Conservation (phyloP, 2,888 invertebrate species). For the Philopedon plagiatum region DNA sequence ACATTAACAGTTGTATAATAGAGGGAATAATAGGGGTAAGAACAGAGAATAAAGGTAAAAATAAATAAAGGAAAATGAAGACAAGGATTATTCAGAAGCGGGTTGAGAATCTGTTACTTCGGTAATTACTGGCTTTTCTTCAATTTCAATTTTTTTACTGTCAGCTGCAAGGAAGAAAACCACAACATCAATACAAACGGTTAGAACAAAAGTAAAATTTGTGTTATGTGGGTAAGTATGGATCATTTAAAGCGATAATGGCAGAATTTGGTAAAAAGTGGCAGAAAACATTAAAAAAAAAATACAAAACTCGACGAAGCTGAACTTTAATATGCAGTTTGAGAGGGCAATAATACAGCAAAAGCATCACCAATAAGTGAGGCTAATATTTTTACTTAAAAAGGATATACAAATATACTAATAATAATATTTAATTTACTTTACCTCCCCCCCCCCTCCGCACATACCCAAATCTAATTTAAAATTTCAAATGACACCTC, state of each 20-base stretch:
- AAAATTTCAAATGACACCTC: too few species aligned
- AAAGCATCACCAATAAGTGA: too few species aligned
- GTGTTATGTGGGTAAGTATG: slow-evolving; percentile 2
- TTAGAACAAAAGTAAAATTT: slow-evolving; percentile 53
- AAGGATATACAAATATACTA: too few species aligned
- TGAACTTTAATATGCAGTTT: too few species aligned
- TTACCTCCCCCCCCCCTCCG: too few species aligned
- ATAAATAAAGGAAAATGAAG: slow-evolving; percentile 53
- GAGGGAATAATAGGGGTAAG: slow-evolving; percentile 29
- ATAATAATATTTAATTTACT: too few species aligned
- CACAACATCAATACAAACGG: slow-evolving; percentile 64
- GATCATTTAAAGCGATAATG: slow-evolving; percentile 15
- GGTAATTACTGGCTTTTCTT: slow-evolving; percentile 62
- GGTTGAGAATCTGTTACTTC: slow-evolving; percentile 58
- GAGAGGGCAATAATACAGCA: too few species aligned
- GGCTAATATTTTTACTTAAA: too few species aligned
- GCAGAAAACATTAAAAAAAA: neutral
- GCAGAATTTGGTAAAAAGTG: neutral
- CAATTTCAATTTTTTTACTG: slow-evolving; percentile 60
- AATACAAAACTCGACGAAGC: too few species aligned
- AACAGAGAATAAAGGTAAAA: slow-evolving; percentile 21
- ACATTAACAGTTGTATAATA: neutral
- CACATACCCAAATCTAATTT: too few species aligned
- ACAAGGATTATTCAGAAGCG: slow-evolving; percentile 61
- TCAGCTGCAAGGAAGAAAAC: slow-evolving; percentile 66